These are phyloP conservation scores for Scaptomyza caliginosa DNA, from an alignment of 2,888 invertebrate genomes.

Conservation along the genomic window DNA sequence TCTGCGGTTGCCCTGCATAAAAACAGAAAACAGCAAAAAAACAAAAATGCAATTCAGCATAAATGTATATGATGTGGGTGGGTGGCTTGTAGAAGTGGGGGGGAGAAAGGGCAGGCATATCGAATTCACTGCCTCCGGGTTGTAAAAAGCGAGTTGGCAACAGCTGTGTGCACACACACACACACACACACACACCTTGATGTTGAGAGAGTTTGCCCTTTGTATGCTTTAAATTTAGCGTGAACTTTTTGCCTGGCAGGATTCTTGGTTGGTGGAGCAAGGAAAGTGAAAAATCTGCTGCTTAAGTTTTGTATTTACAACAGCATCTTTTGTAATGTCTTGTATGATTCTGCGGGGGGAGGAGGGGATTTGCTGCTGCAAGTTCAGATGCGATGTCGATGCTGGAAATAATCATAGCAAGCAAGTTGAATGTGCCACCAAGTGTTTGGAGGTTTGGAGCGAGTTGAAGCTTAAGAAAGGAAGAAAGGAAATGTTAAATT, in stretches of 20 bases:
- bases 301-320: constrained; percentile 19
- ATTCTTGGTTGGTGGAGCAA: constrained; percentile 25
- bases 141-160: constrained; percentile 49
- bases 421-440: constrained; percentile 54
- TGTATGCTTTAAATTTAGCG: constrained; percentile 61
- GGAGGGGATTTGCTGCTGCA: constrained; percentile 19
- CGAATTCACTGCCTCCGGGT: constrained; percentile 54
- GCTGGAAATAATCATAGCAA: constrained; percentile 46
- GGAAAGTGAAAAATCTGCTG: constrained; percentile 67
- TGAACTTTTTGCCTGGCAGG: constrained; percentile 50
- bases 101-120: constrained; percentile 40
- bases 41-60: constrained; percentile 69
- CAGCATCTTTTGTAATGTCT: constrained; percentile 29
- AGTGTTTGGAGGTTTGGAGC: too few relatives aligned
- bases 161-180: too few relatives aligned
- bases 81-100: neutral
- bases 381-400: constrained; percentile 16
- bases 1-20: constrained; percentile 46
- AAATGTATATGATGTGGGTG: neutral
- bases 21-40: too few relatives aligned
- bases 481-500: constrained; percentile 18
- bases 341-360: constrained; percentile 1
- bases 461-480: constrained; percentile 3
- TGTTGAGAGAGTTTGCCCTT: constrained; percentile 17
- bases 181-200: constrained; percentile 51